Evolutionary conservation across 2,888 invertebrate genomes (phyloP), one percentile per base, ranked within the genome.

Genomic region (Agonopterix arenella): DNA sequence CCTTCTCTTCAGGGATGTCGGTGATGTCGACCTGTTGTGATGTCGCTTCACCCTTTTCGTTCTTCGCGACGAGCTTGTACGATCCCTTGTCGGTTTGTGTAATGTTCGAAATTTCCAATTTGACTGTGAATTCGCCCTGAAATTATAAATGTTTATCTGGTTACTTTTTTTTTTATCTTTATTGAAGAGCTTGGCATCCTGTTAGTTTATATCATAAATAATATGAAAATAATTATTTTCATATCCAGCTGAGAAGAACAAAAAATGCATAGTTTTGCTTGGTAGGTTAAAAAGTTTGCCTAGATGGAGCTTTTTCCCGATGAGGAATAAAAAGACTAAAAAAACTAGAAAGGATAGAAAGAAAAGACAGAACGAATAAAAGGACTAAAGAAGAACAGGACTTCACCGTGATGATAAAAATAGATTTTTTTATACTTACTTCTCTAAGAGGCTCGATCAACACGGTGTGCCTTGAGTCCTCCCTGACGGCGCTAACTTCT

Each of bases 1-100:
- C 92, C 78, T 95, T 93, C 56, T 93, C 92, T 62, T 93, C 93
- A 1, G 95, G 95, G 62, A 97, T 93, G 59, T 97, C 96, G 46
- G 93, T 93, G 48, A 97, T 93, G 76, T 96, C 95, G 3, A 97
- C 97, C 52, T 93, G 91, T 79, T 97, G 96, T 28, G 97, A 97
- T 10, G 93, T 93, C 10, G 96, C 97, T 80, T 97, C 96, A 57
- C 97, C 97, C 80, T 97, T 97, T 66, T 97, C 97, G 76, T 97
- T 97, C 76, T 95, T 96, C 18, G 97, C 97, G 5, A 97, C 92
- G 62, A 97, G 88, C 82, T 97, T 97, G 81, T 98, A 97, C 52
- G 94, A 91, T 59, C 97, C 97, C 80, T 95, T 96, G 78, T 98
- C 97, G 13, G 86, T 85, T 71, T 93, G 92, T 56, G 93, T 92